Evolutionary conservation across 2,113 vertebrate genomes (phyloP).

Genomic region (Panurus biarmicus): DNA sequence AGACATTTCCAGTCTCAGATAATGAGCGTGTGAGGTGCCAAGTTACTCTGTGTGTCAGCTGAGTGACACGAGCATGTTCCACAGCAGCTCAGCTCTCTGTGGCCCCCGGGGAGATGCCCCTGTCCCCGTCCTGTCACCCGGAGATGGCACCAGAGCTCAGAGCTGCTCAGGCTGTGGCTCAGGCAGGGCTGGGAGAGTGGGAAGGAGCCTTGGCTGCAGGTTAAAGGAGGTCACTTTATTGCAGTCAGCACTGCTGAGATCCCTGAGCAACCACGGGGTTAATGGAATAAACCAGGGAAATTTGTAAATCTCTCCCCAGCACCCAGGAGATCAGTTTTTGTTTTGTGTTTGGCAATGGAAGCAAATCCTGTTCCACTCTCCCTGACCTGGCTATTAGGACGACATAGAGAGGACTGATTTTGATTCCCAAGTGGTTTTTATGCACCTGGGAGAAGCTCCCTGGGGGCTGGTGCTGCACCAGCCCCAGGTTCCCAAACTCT

Average conservation of each 20-base stretch:
- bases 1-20: not conserved
- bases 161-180: not conserved
- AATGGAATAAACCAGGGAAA: not conserved
- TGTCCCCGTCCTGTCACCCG: not conserved
- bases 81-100: not conserved
- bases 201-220: not conserved
- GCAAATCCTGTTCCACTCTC: not conserved
- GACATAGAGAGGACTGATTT: not conserved
- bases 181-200: not conserved
- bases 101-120: not conserved
- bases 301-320: not conserved
- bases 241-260: not conserved
- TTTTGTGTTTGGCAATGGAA: not conserved
- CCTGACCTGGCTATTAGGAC: not conserved
- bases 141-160: not conserved
- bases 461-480: not conserved
- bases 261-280: not conserved
- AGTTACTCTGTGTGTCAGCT: accelerated
- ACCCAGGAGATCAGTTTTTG: not conserved
- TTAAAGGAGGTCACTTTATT: not conserved
- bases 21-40: not conserved
- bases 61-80: accelerated
- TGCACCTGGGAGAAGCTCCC: not conserved
- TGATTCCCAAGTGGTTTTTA: not conserved
- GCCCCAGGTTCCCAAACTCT: no score